These are phyloP conservation scores for Myrmecobius fasciatus DNA, from an alignment of 2,113 vertebrate genomes.

Conservation along the genomic window DNA sequence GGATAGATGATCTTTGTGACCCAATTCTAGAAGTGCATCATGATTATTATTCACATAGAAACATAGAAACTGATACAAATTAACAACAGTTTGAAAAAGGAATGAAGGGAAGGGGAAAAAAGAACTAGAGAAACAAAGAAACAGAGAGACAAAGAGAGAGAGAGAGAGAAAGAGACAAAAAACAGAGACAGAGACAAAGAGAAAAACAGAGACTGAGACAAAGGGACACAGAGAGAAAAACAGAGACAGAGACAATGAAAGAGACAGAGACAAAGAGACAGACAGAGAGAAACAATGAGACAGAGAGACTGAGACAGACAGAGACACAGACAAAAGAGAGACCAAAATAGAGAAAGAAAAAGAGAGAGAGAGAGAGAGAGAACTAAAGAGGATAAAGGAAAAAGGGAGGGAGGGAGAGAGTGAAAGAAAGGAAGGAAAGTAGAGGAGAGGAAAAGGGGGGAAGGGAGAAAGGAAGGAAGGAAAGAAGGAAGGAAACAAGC, in stretches of 20 bases:
- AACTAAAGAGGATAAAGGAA: no score
- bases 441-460: no score
- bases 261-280: no score
- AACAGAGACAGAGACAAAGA: no score
- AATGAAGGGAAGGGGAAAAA: background rate
- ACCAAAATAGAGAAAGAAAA: accelerated
- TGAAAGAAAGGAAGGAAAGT: background rate
- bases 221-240: no score
- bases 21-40: background rate
- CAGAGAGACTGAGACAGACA: no score
- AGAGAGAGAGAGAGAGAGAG: no score
- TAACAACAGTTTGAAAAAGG: background rate
- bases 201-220: no score
- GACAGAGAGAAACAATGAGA: no score
- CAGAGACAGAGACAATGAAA: no score
- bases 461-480: background rate
- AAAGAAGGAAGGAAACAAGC: background rate
- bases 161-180: accelerated
- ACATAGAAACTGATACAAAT: background rate
- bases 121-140: background rate
- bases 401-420: no score
- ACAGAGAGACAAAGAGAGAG: background rate
- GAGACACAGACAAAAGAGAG: no score
- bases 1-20: background rate
- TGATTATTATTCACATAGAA: background rate